phyloP scores from a whole-genome alignment of 2,113 vertebrate genomes.

The Mohoua ochrocephala region DNA sequence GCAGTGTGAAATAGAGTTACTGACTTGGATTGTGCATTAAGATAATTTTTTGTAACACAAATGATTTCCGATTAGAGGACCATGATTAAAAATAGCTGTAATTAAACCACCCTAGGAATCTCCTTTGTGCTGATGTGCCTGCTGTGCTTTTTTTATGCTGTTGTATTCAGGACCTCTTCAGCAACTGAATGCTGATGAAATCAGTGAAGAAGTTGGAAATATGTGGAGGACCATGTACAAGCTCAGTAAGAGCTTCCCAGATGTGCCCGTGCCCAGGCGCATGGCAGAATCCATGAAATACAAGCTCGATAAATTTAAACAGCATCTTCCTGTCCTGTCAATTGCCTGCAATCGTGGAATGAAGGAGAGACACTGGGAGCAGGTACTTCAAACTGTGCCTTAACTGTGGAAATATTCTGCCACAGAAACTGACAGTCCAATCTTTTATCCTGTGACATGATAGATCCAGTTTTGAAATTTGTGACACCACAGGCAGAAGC shows the following conservation, averaged over 20 bases:
- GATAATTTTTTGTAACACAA: neutral
- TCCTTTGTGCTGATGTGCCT: neutral
- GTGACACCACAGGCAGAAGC: neutral
- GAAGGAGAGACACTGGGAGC: slow-evolving; percentile 86
- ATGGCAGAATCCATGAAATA: slow-evolving; percentile 78
- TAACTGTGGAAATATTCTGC: neutral
- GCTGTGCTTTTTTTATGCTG: neutral
- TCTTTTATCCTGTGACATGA: neutral
- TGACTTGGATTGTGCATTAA: neutral
- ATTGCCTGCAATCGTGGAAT: slow-evolving; percentile 87
- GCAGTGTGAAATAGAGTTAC: neutral
- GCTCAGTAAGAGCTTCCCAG: slow-evolving; percentile 76
- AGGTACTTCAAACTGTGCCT: slow-evolving; percentile 63
- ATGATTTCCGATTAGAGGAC: neutral
- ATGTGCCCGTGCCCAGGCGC: slow-evolving; percentile 71
- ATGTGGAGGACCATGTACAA: slow-evolving; percentile 89
- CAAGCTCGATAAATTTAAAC: slow-evolving; percentile 86
- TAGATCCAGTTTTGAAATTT: neutral
- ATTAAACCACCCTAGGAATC: neutral
- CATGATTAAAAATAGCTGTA: neutral
- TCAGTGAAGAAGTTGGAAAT: slow-evolving; percentile 76
- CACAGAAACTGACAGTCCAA: neutral
- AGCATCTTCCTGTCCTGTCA: slow-evolving; percentile 80
- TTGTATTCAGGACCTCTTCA: slow-evolving; percentile 74
- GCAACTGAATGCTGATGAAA: slow-evolving; percentile 78